Conservation (phyloP, 1,140 invertebrate genomes). For the Atta cephalotes region DNA sequence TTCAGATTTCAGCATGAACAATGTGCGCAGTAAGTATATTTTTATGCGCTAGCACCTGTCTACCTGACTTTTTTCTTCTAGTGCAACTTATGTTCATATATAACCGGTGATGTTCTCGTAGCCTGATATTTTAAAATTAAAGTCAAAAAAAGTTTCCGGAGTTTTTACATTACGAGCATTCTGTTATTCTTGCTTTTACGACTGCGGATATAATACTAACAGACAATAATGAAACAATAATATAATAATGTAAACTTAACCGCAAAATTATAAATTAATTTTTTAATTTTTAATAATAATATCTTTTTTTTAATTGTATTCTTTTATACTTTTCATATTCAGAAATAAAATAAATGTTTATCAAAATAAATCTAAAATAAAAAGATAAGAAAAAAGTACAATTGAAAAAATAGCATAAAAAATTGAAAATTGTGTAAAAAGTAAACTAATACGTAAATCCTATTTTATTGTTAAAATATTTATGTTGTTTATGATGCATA, state of each 20-base stretch:
- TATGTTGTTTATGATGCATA: background rate
- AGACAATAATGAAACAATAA: no score
- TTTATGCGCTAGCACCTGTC: conserved; percentile 42
- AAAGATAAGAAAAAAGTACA: no score
- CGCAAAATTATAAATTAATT: background rate
- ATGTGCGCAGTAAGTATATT: conserved; percentile 79
- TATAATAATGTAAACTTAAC: background rate
- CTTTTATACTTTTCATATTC: no score
- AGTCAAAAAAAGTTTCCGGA: background rate
- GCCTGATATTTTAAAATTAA: conserved; percentile 1
- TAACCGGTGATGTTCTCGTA: background rate
- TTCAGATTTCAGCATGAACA: conserved; percentile 81
- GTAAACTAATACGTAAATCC: no score
- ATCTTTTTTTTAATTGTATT: no score
- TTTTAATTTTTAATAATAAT: background rate
- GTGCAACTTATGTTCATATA: background rate
- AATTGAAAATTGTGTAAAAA: no score
- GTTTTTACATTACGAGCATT: background rate
- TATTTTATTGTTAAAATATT: background rate
- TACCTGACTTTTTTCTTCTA: conserved; percentile 30
- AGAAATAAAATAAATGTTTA: no score
- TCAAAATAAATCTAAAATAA: no score
- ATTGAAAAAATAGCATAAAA: no score
- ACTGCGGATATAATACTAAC: background rate
- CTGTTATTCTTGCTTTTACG: background rate